Evolutionary conservation across 2,113 vertebrate genomes (phyloP).

Genomic region (Cricetomys ansorgei): DNA sequence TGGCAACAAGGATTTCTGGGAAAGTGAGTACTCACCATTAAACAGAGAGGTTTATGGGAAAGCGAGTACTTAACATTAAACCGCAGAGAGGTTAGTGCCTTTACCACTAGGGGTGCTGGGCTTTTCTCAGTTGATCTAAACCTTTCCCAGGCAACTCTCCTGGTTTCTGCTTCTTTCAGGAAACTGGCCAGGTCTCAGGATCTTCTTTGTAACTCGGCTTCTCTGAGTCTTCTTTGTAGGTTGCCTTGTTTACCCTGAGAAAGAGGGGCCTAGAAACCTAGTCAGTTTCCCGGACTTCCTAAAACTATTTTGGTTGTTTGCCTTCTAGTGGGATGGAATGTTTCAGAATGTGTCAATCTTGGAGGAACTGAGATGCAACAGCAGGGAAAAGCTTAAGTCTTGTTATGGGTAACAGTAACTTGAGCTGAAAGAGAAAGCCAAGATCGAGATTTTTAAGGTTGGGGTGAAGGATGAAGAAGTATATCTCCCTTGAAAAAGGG

Average conservation of each 20-base stretch:
- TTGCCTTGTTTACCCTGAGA: background rate
- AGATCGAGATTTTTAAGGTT: background rate
- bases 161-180: background rate
- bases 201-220: too few species aligned
- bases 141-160: background rate
- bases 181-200: background rate
- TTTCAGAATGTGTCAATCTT: background rate
- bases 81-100: too few species aligned
- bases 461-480: background rate
- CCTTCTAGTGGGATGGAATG: background rate
- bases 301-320: background rate
- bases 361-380: background rate
- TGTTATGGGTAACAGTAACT: background rate
- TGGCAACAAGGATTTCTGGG: too few species aligned
- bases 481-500: background rate
- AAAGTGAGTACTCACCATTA: too few species aligned
- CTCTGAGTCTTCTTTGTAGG: background rate
- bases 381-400: background rate
- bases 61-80: too few species aligned
- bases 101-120: too few species aligned
- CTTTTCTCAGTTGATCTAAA: background rate
- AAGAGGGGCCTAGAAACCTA: background rate
- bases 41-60: too few species aligned
- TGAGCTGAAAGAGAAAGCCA: background rate
- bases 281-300: background rate